These are phyloP conservation scores for Antigone vipio DNA, from an alignment of 2,113 vertebrate genomes.

Conservation along the genomic window DNA sequence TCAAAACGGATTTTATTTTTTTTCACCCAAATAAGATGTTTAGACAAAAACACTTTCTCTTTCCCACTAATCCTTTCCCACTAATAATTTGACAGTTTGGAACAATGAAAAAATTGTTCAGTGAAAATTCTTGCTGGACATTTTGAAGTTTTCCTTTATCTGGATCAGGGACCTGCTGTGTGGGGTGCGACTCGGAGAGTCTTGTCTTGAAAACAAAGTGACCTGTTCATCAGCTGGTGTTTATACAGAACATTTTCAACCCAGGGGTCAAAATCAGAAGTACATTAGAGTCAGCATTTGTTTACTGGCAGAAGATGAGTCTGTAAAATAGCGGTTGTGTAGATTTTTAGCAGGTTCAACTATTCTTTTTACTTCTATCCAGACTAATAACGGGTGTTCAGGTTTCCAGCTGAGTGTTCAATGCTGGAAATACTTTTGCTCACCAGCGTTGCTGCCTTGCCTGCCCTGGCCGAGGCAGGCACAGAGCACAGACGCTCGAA, in stretches of 20 bases:
- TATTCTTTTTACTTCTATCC: slow-evolving; percentile 30
- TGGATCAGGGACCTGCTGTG: slow-evolving; percentile 30
- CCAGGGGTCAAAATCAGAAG: slow-evolving; percentile 52
- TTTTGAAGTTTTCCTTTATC: slow-evolving; percentile 60
- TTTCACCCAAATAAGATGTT: background rate
- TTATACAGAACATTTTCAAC: slow-evolving; percentile 48
- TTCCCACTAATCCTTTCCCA: slow-evolving; percentile 17
- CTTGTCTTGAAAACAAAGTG: slow-evolving; percentile 29
- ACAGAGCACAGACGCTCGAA: background rate
- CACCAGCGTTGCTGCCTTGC: background rate
- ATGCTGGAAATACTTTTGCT: background rate
- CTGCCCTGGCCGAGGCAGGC: background rate
- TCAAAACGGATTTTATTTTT: background rate
- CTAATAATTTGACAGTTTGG: slow-evolving; percentile 13
- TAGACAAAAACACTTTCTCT: background rate
- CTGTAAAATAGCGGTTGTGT: background rate
- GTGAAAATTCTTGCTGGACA: slow-evolving; percentile 46
- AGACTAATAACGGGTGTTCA: slow-evolving; percentile 3
- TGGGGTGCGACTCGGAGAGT: background rate
- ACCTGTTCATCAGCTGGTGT: slow-evolving; percentile 48
- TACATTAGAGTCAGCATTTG: slow-evolving; percentile 34
- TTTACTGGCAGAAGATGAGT: slow-evolving; percentile 42
- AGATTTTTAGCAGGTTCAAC: slow-evolving; percentile 29
- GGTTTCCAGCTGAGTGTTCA: slow-evolving; percentile 20
- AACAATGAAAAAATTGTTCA: slow-evolving; percentile 45